Conservation (phyloP, 2,888 invertebrate genomes). For the Clivina fossor region DNA sequence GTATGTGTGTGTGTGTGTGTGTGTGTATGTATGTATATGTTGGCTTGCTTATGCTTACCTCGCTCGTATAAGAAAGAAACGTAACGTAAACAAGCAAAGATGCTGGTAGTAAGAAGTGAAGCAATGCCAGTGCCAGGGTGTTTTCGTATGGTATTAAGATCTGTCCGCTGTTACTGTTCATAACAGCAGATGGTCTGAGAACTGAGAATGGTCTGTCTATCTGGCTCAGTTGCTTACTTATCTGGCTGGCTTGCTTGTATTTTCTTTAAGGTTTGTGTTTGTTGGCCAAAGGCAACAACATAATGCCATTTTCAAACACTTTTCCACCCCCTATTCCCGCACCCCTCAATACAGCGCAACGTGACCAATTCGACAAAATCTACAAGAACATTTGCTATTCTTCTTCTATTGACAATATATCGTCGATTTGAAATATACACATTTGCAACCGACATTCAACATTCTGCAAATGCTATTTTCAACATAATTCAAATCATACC, state of each 20-base stretch:
- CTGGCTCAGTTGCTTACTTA: too few relatives aligned
- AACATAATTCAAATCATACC: too few relatives aligned
- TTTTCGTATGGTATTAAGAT: constrained; percentile 10
- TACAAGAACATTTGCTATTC: too few relatives aligned
- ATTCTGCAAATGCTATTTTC: too few relatives aligned
- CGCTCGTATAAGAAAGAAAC: constrained; percentile 20
- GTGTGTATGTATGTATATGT: neutral
- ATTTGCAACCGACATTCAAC: too few relatives aligned
- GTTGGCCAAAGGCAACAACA: constrained; percentile 15
- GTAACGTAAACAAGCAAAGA: constrained; percentile 31
- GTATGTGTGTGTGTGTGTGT: neutral
- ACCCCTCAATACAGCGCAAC: too few relatives aligned
- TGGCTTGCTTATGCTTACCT: neutral
- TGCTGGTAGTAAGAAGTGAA: constrained; percentile 30
- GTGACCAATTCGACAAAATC: too few relatives aligned
- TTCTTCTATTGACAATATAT: too few relatives aligned
- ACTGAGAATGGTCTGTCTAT: too few relatives aligned
- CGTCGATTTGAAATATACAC: too few relatives aligned
- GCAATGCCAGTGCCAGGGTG: constrained; percentile 2
- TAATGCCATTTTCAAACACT: constrained; percentile 12
- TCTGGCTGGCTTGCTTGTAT: too few relatives aligned
- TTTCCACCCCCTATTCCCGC: too few relatives aligned
- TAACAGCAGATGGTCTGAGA: neutral
- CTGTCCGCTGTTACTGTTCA: neutral
- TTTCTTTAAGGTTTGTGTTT: constrained; percentile 3